Base-by-base conservation (phyloP, 2,113 vertebrate genomes). In the Rhineura floridana region DNA sequence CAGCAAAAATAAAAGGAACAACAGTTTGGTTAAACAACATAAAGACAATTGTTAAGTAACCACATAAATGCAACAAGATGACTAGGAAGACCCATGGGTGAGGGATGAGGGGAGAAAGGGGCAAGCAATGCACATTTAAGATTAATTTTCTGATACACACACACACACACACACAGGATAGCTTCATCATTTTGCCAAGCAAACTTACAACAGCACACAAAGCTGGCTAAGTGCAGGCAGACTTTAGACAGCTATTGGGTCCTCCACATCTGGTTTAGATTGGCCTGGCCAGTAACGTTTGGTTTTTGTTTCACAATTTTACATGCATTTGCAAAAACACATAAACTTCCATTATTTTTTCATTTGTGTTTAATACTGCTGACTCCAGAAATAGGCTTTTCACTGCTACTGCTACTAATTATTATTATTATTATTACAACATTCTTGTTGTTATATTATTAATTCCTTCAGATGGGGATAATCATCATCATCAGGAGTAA, bases 211-310 rank as follows among this genome's bases (percentile, higher is more conserved):
- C n/a, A 95, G 96, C 96, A 93, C 87, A 97, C 96, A 98, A 98
- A 97, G 98, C 96, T 98, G 98, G 98, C 98, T 98, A 98, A 97
- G 97, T 97, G 98, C 98, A 98, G 98, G 98, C 98, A 99, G 98
- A 98, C 98, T 97, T 98, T 96, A 97, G 96, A 98, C 98, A 98
- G 97, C 97, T 96, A 93, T 95, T 95, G 96, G 97, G 97, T 97
- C 96, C 95, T 94, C 93, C 88, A 93, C 88, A 91, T 94, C 86
- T 85, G 93, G 83, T 87, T 93, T 92, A 90, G 78, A 80, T 80
- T 28, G 81, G 93, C 91, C 93, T 86, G 93, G 94, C 94, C 90
- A 91, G 86, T 90, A 63, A 67, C 92, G 79, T 48, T 11, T 85
- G 46, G 23, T 91, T 91, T 91, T 75, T 23, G 9, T 2, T 83